A percentile compares a stretch with the other conserved stretches of the same genome.
Evolutionary conservation across 1,140 invertebrate genomes (phyloP).

Genomic region (Procambarus virginalis): DNA sequence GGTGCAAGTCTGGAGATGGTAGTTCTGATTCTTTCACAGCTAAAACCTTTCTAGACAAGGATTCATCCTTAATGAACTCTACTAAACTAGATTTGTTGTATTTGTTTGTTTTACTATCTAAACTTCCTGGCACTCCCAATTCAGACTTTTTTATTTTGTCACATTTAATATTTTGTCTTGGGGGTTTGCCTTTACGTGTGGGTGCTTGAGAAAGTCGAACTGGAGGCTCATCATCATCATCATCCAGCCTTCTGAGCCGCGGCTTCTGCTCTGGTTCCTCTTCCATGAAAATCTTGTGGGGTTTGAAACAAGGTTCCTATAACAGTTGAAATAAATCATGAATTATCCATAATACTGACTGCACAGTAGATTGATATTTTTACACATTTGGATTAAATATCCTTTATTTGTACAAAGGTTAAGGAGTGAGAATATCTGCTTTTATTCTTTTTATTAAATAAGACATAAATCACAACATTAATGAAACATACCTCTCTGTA

Average conservation of each 20-base stretch:
- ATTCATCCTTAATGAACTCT: background rate
- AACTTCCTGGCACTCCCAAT: background rate
- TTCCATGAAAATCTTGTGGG: conserved; percentile 44
- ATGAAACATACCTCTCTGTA: too few species aligned
- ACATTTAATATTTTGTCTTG: background rate
- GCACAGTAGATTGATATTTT: too few species aligned
- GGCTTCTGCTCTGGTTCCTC: conserved; percentile 27
- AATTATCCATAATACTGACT: background rate
- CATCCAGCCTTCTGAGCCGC: conserved; percentile 28
- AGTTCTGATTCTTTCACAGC: background rate
- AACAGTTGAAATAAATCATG: background rate
- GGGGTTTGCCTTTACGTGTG: background rate
- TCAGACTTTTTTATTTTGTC: background rate
- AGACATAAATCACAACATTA: too few species aligned
- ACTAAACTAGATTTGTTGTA: background rate
- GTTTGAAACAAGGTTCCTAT: conserved; percentile 16
- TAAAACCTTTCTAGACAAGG: background rate
- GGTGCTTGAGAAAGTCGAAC: background rate
- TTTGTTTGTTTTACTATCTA: background rate
- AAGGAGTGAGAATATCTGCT: too few species aligned
- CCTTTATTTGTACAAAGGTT: too few species aligned
- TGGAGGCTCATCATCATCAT: conserved; percentile 23
- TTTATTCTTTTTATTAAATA: too few species aligned
- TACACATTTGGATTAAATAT: too few species aligned
- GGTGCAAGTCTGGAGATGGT: background rate